Percentiles rank a stretch among this genome's conserved stretches.
phyloP scores from a whole-genome alignment of 2,113 vertebrate species.

The zebrafish (Danio rerio) region DNA sequence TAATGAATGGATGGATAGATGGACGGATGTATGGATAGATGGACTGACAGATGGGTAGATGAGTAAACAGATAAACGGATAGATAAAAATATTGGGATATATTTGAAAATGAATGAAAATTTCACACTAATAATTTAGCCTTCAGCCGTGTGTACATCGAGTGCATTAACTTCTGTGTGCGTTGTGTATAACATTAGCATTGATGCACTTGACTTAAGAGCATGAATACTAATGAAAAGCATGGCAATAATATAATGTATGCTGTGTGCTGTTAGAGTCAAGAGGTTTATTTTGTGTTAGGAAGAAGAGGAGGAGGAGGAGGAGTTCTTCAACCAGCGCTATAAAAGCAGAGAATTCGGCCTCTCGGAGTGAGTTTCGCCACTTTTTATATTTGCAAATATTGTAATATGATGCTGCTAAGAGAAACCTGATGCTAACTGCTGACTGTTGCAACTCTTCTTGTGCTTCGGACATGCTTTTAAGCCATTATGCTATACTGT shows the following conservation, averaged over 20 bases:
- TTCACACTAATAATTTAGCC: no score
- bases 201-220: neutral
- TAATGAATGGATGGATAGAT: no score
- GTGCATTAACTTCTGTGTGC: neutral
- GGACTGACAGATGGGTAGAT: no score
- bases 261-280: neutral
- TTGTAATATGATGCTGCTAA: neutral
- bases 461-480: constrained; percentile 30
- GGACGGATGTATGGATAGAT: no score
- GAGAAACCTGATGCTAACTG: neutral
- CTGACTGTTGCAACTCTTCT: constrained; percentile 11
- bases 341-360: constrained; percentile 97
- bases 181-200: neutral
- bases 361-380: constrained; percentile 94
- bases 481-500: constrained; percentile 3
- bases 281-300: constrained; percentile 20
- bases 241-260: neutral
- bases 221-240: neutral
- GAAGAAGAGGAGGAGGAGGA: constrained; percentile 98
- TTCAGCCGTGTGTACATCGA: neutral
- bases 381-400: neutral
- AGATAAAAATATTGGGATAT: no score
- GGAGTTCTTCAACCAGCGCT: constrained; percentile 96
- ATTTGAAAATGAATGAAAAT: no score
- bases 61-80: no score